Evolutionary conservation across 1,140 invertebrate genomes (phyloP), one percentile per base, ranked within the genome.

Genomic region (Caenorhabditis latens): DNA sequence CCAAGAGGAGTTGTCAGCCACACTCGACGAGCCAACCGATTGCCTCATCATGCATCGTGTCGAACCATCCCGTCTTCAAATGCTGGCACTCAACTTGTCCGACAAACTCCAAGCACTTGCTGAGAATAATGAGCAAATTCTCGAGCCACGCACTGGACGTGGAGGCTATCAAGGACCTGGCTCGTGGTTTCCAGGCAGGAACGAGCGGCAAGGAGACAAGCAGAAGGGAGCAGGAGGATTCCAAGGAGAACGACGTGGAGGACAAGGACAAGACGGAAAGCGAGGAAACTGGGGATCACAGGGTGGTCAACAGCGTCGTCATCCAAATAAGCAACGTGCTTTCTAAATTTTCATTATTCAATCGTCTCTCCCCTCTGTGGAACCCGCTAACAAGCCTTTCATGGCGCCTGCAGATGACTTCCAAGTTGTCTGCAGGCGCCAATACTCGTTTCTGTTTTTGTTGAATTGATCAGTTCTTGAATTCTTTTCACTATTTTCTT

Each of bases 21-120:
- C 97, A 0, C 94, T 99, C 90, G 98, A 99, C 93, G 97, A 99
- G 93, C 98, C 98, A 7, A 97, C 97, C n/a, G n/a, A n/a, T n/a
- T n/a, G n/a, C n/a, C n/a, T n/a, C n/a, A n/a, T n/a, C n/a, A n/a
- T n/a, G n/a, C n/a, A n/a, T n/a, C n/a, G n/a, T 14, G 98, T 97
- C 42, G 98, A 99, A 93, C 98, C 98, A 7, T 97, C 96, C 65
- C 95, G 97, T 85, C 95, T 99, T 71, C 98, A 99, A 93, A 96
- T 97, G 0, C 94, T 99, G 55, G 97, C 98, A 7, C 94, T 99
- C 84, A 98, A 99, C 93, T 94, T 99, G 46, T 96, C 97, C 0
- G 97, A 99, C 92, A 96, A 97, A 93, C 95, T 98, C 6, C 95
- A 96, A 90, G 96, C 96, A 89, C 95, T 99, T 85, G 96, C 98